Evolutionary conservation across 2,113 vertebrate species (phyloP).

Genomic region (Silurus glanis): DNA sequence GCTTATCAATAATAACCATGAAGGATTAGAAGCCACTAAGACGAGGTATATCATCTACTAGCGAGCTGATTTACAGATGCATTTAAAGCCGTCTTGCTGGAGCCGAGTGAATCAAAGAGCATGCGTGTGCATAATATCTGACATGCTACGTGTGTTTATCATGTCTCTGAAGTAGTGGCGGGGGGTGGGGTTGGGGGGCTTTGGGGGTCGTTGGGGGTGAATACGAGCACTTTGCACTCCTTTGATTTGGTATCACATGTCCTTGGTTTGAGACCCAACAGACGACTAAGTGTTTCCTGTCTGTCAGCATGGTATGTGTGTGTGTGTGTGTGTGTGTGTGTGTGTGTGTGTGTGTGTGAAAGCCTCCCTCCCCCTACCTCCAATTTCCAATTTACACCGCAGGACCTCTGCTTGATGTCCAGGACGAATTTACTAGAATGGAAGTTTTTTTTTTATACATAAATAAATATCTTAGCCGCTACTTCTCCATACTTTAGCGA

Average conservation of each 20-base stretch:
- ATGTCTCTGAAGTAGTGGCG: slow-evolving; percentile 7
- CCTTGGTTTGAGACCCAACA: slow-evolving; percentile 18
- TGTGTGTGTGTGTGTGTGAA: neutral
- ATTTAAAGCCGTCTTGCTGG: neutral
- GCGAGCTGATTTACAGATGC: slow-evolving; percentile 10
- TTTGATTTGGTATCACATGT: slow-evolving; percentile 37
- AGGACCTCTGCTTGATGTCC: neutral
- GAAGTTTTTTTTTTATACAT: neutral
- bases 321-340: neutral
- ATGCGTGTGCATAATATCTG: neutral
- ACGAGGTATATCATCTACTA: neutral
- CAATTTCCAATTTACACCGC: neutral
- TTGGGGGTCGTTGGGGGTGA: too few species aligned
- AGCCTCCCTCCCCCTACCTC: neutral
- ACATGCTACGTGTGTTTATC: slow-evolving; percentile 13
- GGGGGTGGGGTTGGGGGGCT: neutral
- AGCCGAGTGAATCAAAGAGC: neutral
- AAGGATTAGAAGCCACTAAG: too few species aligned
- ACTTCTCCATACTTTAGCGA: neutral
- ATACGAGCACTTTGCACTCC: neutral
- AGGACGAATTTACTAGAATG: neutral
- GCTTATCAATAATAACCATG: neutral
- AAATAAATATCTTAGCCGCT: neutral
- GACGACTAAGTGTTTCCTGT: slow-evolving; percentile 50
- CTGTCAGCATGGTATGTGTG: slow-evolving; percentile 31